Base-by-base conservation (phyloP, 2,797 vertebrate genomes). In the Myotis planiceps region DNA sequence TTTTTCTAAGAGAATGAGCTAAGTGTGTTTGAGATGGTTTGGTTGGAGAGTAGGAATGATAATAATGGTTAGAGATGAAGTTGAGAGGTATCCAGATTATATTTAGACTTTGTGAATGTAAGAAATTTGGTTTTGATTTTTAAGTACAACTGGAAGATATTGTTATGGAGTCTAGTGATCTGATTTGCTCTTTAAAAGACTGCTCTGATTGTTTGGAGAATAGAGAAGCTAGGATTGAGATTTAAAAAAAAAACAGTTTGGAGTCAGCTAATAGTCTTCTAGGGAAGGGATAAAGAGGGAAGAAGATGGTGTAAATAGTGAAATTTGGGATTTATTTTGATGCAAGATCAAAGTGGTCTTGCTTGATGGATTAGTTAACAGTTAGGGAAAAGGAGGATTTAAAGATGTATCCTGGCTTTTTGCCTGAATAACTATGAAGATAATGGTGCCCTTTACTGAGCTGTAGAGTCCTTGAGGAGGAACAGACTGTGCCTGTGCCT, bases 71-170 rank as follows among this genome's bases (percentile, higher is more conserved):
- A 49, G 74, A 51, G 51, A 9, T 74, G 27, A 51, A 45, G 39
- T 47, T 49, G 58, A 81, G 58, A 75, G 51, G 27, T 37, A 51
- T 34, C 34, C 74, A 86, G 68, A 10, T 63, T 37, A 27, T 85
- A 23, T 87, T 74, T 75, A 83, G 21, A 47, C 32, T 75, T 49
- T 58, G 10, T 68, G 82, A 74, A 29, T 90, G 14, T 84, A 88
- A 80, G 42, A 55, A 84, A 84, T 74, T 74, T 94, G 65, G 55
- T 72, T 94, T 90, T 94, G 32, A 72, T 66, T 66, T 88, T 86
- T 58, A 75, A 85, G 27, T 88, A 71, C 14, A 80, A 29, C 53
- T 78, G 32, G 39, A 83, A 74, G 60, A 71, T 69, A 49, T 0
- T 60, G 23, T 32, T 39, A 34, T 49, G 51, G n/a, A 88, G 42